phyloP scores from a whole-genome alignment of 2,797 vertebrate species.

The Lemur catta region DNA sequence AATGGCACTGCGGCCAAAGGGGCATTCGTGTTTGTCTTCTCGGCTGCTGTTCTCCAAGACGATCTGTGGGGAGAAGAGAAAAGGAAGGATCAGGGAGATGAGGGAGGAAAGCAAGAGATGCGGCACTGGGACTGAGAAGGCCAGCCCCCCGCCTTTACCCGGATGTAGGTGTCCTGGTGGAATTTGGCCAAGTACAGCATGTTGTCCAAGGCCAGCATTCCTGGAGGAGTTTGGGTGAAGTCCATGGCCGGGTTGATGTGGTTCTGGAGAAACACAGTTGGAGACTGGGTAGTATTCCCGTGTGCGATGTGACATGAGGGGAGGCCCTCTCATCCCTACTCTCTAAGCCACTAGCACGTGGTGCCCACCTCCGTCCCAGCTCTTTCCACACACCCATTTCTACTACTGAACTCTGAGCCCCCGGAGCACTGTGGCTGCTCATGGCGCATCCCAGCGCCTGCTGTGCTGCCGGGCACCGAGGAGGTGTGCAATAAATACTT shows the following conservation, averaged over 20 bases:
- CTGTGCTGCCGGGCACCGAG: not conserved
- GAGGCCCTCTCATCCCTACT: not conserved
- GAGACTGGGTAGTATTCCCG: not conserved
- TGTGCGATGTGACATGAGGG: not conserved
- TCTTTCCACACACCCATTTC: accelerated
- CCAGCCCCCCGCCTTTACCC: slow-evolving; percentile 84
- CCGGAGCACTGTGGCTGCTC: not conserved
- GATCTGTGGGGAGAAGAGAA: slow-evolving; percentile 70
- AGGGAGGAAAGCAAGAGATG: not conserved
- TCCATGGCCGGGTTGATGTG: slow-evolving; percentile 97
- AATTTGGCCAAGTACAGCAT: slow-evolving; percentile 97
- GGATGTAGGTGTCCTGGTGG: slow-evolving; percentile 97
- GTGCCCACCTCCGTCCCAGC: not conserved
- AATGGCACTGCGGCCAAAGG: slow-evolving; percentile 97
- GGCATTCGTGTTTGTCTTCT: slow-evolving; percentile 98
- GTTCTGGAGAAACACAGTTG: slow-evolving; percentile 85
- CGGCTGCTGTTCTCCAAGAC: slow-evolving; percentile 96
- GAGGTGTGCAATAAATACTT: not conserved
- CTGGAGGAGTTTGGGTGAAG: slow-evolving; percentile 98
- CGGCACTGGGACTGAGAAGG: not conserved
- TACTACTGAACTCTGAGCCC: no score
- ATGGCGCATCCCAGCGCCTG: accelerated
- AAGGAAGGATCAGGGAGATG: not conserved
- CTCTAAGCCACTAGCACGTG: not conserved
- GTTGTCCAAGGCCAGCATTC: slow-evolving; percentile 98